Percentiles rank a stretch among this genome's conserved stretches.
These are phyloP conservation scores for Fundulus diaphanus DNA, from an alignment of 2,797 vertebrate species.

Conservation along the genomic window DNA sequence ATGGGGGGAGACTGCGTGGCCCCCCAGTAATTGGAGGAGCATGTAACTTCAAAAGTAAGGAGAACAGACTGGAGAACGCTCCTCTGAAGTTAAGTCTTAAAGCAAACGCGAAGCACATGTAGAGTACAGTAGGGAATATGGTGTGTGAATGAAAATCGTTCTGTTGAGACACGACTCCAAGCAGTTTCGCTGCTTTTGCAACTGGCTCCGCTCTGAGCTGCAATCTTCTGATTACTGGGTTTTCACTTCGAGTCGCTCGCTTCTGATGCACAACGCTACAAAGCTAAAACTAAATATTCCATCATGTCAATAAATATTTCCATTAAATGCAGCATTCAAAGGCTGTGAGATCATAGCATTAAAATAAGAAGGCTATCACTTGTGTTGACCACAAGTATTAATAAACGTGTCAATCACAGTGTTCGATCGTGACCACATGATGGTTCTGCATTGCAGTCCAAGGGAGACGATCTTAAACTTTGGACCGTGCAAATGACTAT, in stretches of 20 bases:
- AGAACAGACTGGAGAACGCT: constrained; percentile 72
- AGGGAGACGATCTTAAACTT: background rate
- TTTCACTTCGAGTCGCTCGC: constrained; percentile 39
- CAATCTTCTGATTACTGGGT: constrained; percentile 51
- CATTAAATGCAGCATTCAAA: constrained; percentile 51
- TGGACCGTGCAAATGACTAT: constrained; percentile 9
- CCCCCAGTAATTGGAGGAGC: constrained; percentile 82
- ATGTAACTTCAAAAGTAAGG: constrained; percentile 82
- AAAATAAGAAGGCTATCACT: constrained; percentile 43
- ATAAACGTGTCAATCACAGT: constrained; percentile 48
- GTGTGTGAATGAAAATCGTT: constrained; percentile 75
- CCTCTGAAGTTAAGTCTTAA: constrained; percentile 76
- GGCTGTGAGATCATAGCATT: constrained; percentile 59
- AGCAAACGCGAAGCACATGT: constrained; percentile 81
- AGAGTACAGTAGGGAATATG: constrained; percentile 72
- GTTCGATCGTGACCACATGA: constrained; percentile 33
- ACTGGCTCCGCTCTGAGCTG: constrained; percentile 31
- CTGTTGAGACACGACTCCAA: constrained; percentile 73
- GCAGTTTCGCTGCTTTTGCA: constrained; percentile 57
- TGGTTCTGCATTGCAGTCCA: constrained; percentile 32
- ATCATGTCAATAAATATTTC: constrained; percentile 53
- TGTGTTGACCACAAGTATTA: constrained; percentile 40
- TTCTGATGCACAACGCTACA: constrained; percentile 29
- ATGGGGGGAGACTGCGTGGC: constrained; percentile 73
- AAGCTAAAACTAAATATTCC: constrained; percentile 51